Percentiles rank a stretch among this genome's conserved stretches.
phyloP scores from a whole-genome alignment of 2,113 vertebrate species.

The Ariopsis seemanni region DNA sequence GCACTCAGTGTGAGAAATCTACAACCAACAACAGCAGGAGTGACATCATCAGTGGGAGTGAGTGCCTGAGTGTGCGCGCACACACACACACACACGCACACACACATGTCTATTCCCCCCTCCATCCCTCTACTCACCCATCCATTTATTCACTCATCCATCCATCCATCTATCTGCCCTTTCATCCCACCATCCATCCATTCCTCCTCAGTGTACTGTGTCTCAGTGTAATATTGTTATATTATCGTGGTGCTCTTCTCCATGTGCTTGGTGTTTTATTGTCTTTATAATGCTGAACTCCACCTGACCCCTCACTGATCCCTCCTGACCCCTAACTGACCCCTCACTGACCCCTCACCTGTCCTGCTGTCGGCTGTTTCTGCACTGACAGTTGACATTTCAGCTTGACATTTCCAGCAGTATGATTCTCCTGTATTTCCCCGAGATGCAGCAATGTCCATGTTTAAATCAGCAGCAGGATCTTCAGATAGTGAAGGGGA shows the following conservation, averaged over 20 bases:
- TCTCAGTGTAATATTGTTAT: not conserved
- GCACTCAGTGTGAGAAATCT: conserved; percentile 84
- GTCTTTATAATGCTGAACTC: too few species aligned
- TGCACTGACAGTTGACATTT: conserved; percentile 45
- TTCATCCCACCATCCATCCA: too few species aligned
- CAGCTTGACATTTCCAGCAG: conserved; percentile 25
- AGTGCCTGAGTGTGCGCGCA: conserved; percentile 59
- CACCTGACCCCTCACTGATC: not conserved
- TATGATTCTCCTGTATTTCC: not conserved
- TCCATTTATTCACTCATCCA: not conserved
- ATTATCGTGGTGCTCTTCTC: not conserved
- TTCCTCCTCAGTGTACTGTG: not conserved
- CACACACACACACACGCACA: not conserved
- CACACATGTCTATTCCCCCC: not conserved
- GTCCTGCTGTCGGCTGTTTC: conserved; percentile 31
- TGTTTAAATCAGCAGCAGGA: not conserved
- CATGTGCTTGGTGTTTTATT: not conserved
- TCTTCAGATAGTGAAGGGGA: not conserved
- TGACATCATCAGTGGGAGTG: conserved; percentile 82
- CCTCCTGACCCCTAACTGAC: too few species aligned
- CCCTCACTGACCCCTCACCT: not conserved
- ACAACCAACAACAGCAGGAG: conserved; percentile 83
- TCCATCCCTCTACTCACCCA: too few species aligned
- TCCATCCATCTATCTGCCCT: too few species aligned
- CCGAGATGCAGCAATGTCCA: not conserved